These are phyloP conservation scores for Frankliniella intonsa DNA, from an alignment of 2,888 invertebrate species.

Conservation along the genomic window DNA sequence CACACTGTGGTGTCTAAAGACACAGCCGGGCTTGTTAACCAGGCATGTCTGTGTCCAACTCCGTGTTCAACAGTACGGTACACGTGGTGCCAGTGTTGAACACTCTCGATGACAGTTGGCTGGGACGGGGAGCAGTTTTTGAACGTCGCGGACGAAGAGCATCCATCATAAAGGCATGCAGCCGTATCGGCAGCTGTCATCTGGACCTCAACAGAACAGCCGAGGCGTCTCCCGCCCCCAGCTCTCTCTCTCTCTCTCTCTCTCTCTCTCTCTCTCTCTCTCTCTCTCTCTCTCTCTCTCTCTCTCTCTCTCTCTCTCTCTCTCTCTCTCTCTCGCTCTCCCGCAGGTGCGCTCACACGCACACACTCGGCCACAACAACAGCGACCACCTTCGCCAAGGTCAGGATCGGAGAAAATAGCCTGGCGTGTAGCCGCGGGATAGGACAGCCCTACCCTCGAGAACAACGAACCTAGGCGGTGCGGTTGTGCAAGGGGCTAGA, in stretches of 20 bases:
- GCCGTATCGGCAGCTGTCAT: conserved; percentile 8
- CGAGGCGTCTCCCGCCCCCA: too few species aligned
- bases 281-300: too few species aligned
- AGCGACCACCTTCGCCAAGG: background rate
- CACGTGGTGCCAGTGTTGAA: too few species aligned
- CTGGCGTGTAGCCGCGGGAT: background rate
- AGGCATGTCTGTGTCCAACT: too few species aligned
- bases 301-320: too few species aligned
- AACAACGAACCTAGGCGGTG: conserved; percentile 6
- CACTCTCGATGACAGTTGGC: too few species aligned
- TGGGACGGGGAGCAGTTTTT: background rate
- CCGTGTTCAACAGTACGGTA: background rate
- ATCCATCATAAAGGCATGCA: background rate
- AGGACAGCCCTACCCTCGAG: background rate
- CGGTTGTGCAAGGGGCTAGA: background rate
- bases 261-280: too few species aligned
- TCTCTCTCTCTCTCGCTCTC: too few species aligned
- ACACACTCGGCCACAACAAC: background rate
- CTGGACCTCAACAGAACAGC: background rate
- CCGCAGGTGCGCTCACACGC: background rate
- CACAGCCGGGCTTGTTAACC: too few species aligned
- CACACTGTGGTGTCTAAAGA: too few species aligned
- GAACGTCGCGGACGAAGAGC: background rate
- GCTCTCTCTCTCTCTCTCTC: too few species aligned
- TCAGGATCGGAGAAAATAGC: conserved; percentile 19